These are phyloP conservation scores for Cephus pygmeus DNA, from an alignment of 2,888 invertebrate genomes.

Conservation along the genomic window DNA sequence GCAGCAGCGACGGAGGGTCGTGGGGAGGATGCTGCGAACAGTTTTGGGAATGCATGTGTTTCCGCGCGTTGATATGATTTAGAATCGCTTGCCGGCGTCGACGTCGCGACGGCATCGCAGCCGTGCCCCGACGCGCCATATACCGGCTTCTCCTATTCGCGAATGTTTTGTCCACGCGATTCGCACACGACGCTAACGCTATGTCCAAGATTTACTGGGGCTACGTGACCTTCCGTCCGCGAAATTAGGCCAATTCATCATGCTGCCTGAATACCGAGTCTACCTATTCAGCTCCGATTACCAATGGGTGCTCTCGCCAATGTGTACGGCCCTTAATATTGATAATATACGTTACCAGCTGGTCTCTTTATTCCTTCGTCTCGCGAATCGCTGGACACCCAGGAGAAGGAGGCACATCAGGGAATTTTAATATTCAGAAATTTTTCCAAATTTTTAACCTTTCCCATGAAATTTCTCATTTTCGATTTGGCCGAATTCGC, in stretches of 20 bases:
- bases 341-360: neutral
- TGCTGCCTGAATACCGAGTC: slow-evolving; percentile 34
- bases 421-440: neutral
- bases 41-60: slow-evolving; percentile 53
- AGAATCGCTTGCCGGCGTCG: slow-evolving; percentile 42
- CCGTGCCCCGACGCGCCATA: neutral
- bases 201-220: slow-evolving; percentile 52
- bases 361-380: no score
- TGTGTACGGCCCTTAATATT: slow-evolving; percentile 11
- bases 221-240: slow-evolving; percentile 56
- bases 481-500: neutral
- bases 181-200: neutral
- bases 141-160: neutral
- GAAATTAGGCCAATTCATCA: slow-evolving; percentile 62
- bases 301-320: neutral
- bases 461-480: neutral
- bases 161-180: slow-evolving; percentile 23
- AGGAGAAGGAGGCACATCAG: no score
- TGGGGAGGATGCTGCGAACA: slow-evolving; percentile 12
- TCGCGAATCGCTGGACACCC: neutral
- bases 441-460: neutral
- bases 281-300: slow-evolving; percentile 3
- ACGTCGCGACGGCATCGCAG: neutral
- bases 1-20: neutral
- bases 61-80: slow-evolving; percentile 55